These are phyloP conservation scores for Nyctereutes procyonoides DNA, from an alignment of 2,113 vertebrate genomes.

Conservation along the genomic window DNA sequence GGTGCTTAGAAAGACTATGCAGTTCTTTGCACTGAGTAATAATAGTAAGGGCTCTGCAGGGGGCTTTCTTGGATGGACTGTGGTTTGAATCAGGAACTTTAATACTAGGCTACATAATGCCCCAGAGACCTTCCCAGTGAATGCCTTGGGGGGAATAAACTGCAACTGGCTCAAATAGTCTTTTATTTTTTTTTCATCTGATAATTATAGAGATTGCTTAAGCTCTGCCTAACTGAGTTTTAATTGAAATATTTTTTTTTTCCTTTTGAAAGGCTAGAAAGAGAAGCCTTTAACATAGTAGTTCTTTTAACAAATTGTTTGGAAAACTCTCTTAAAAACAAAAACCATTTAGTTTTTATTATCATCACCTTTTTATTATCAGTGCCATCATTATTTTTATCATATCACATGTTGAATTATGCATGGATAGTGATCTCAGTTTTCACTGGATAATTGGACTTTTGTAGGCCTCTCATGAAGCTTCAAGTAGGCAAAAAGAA, in stretches of 20 bases:
- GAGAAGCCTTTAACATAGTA: background rate
- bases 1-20: conserved; percentile 1
- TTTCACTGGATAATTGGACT: background rate
- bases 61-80: background rate
- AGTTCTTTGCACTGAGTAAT: background rate
- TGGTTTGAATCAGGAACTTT: conserved; percentile 55
- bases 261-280: conserved; percentile 26
- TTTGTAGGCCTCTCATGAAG: background rate
- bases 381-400: background rate
- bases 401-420: conserved; percentile 16
- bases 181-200: background rate
- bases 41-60: background rate
- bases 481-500: background rate
- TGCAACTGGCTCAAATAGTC: conserved; percentile 15
- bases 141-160: background rate
- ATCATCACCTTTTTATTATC: background rate
- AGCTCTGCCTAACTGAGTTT: conserved; percentile 51
- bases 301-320: background rate
- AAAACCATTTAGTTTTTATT: background rate
- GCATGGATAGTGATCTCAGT: background rate
- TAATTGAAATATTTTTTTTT: conserved; percentile 53
- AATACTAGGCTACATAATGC: conserved; percentile 13
- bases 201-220: conserved; percentile 30
- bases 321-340: conserved; percentile 1
- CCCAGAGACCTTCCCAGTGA: background rate